These are phyloP conservation scores for Diceros bicornis DNA, from an alignment of 2,797 vertebrate species.

Conservation along the genomic window DNA sequence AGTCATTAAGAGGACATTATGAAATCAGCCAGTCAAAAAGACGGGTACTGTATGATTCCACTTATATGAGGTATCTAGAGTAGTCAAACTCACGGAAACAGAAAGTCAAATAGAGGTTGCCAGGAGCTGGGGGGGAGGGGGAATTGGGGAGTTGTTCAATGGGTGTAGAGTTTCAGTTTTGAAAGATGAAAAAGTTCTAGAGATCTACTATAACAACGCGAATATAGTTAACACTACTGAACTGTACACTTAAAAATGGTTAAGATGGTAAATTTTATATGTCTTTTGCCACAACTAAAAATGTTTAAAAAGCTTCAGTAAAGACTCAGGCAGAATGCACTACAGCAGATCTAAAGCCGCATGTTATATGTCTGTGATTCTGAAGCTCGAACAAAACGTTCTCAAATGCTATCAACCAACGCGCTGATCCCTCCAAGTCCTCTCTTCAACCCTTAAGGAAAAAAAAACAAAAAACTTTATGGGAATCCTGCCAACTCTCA, in stretches of 20 bases:
- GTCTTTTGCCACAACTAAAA: conserved; percentile 34
- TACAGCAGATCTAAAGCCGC: neutral
- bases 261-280: neutral
- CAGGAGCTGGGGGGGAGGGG: neutral
- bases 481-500: conserved; percentile 62
- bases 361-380: neutral
- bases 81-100: neutral
- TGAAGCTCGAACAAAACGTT: neutral
- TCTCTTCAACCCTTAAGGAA: neutral
- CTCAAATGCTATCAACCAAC: conserved; percentile 48
- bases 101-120: neutral
- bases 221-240: neutral
- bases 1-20: neutral
- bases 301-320: neutral
- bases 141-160: neutral
- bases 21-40: conserved; percentile 5
- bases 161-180: conserved; percentile 1
- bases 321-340: neutral
- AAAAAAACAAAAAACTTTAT: neutral
- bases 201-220: neutral
- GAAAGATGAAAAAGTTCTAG: conserved; percentile 17
- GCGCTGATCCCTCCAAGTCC: neutral
- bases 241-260: conserved; percentile 17
- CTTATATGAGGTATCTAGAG: neutral
- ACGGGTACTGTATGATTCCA: neutral